These are phyloP conservation scores for Cremastobaeus sp. DNA, from an alignment of 2,888 invertebrate species.

Conservation along the genomic window DNA sequence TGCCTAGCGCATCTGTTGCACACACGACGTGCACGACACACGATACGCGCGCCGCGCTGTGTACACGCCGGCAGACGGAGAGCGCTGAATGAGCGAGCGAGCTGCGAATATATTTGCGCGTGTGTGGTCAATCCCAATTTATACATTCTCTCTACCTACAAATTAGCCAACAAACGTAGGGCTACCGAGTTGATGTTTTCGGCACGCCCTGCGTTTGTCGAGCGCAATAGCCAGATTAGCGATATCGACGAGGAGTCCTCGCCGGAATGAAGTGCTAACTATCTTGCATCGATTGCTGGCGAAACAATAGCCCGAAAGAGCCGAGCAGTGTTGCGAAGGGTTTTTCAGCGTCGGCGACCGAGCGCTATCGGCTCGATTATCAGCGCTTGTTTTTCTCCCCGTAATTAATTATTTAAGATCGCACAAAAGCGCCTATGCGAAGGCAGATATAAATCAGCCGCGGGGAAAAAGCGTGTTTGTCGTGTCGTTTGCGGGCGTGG, in stretches of 20 bases:
- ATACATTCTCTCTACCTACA: conserved; percentile 69
- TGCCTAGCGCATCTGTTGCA: conserved; percentile 77
- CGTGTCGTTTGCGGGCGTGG: too few species aligned
- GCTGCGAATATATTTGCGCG: conserved; percentile 57
- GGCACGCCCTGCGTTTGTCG: conserved; percentile 64
- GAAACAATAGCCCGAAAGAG: conserved; percentile 33
- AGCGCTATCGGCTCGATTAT: conserved; percentile 9
- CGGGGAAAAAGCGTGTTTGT: too few species aligned
- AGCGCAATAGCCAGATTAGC: conserved; percentile 56
- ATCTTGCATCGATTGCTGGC: conserved; percentile 42
- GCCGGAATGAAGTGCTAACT: conserved; percentile 50
- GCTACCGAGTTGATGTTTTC: conserved; percentile 67
- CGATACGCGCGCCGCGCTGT: conserved; percentile 56
- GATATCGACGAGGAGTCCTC: conserved; percentile 48
- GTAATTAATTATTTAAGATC: conserved; percentile 27
- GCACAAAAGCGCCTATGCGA: too few species aligned
- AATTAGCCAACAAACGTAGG: conserved; percentile 69
- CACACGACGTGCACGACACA: conserved; percentile 68
- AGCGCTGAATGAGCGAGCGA: conserved; percentile 46
- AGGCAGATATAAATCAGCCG: too few species aligned
- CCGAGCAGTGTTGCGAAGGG: conserved; percentile 18
- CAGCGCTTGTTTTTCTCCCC: conserved; percentile 19
- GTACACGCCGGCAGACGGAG: conserved; percentile 4
- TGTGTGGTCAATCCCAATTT: conserved; percentile 73
- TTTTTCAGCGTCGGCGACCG: conserved; percentile 1